Evolutionary conservation across 2,113 vertebrate genomes (phyloP), one percentile per base, ranked within the genome.

Genomic region (Ictalurus punctatus): DNA sequence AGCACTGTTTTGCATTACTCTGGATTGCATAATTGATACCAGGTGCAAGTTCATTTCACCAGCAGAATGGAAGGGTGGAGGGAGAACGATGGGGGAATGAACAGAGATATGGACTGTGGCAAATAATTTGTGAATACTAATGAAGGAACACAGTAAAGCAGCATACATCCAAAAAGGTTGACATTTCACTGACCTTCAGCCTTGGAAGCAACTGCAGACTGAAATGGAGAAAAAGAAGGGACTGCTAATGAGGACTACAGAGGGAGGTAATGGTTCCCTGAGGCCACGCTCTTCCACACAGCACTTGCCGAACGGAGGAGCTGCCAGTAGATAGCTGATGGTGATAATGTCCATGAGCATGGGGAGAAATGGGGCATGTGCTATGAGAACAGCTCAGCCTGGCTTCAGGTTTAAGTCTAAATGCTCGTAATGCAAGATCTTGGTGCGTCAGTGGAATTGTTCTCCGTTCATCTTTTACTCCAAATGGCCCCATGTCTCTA

Each of bases 101-200:
- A 63, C 65, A 86, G 88, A 84, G 78, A 91, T 85, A 85, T 78
- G 86, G 61, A 69, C 65, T 58, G 40, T 89, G 84, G 61, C 86
- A 84, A 91, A 88, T 88, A 91, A 90, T 87, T 40, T 61, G 71
- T 58, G 88, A 90, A 91, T 89, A 85, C 86, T 88, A 91, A 88
- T 90, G 83, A 89, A 90, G 74, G 21, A 69, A 34, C 83, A 87
- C 48, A 86, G 80, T 88, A 87, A 89, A 89, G 87, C 58, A 44
- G 86, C 52, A 76, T 87, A 85, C 59, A 88, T 83, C 83, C 71
- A 89, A 84, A 87, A 84, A 91, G 90, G 84, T 4, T 92, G 91
- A 92, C 92, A 92, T 92, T 92, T 92, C 59, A 84, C 84, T 92
- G 92, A 92, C 92, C 92, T 93, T 93, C 92, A 92, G 84, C 83